These are phyloP conservation scores for Dendroctonus ponderosae DNA, from an alignment of 1,140 invertebrate genomes.

Conservation along the genomic window DNA sequence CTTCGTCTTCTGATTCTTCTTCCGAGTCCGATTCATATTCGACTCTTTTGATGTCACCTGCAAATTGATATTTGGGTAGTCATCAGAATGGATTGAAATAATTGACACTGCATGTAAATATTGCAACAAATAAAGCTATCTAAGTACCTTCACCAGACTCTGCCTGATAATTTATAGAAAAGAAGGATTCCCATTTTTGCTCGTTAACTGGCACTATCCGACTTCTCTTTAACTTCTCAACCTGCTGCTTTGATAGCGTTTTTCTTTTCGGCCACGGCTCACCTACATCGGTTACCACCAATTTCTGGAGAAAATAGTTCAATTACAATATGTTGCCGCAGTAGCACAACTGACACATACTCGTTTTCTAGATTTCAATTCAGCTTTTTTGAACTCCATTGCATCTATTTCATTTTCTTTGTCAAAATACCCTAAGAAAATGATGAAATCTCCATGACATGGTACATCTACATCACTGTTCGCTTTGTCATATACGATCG, in stretches of 20 bases:
- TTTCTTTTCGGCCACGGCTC: constrained; percentile 24
- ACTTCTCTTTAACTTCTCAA: constrained; percentile 28
- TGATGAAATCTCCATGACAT: background rate
- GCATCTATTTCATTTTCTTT: constrained; percentile 14
- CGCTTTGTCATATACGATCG: constrained; percentile 13
- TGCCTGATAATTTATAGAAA: constrained; percentile 35
- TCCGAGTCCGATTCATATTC: constrained; percentile 30
- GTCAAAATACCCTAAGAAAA: background rate
- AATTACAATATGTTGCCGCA: too few species aligned
- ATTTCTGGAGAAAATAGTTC: too few species aligned
- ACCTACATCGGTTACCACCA: too few species aligned
- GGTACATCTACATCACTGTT: background rate
- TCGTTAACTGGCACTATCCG: constrained; percentile 27
- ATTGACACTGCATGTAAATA: background rate
- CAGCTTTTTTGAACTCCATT: too few species aligned
- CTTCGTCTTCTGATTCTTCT: constrained; percentile 13
- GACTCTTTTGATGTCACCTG: constrained; percentile 23
- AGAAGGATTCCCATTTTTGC: constrained; percentile 37
- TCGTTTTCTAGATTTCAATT: too few species aligned
- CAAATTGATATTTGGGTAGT: constrained; percentile 4
- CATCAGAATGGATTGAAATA: background rate
- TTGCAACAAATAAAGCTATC: background rate
- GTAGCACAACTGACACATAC: too few species aligned
- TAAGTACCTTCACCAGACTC: constrained; percentile 36
- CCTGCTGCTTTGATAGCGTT: constrained; percentile 30